These are phyloP conservation scores for Theonella swinhoei DNA, from an alignment of 37 sponge, comb jelly and placozoan species.

Conservation along the genomic window DNA sequence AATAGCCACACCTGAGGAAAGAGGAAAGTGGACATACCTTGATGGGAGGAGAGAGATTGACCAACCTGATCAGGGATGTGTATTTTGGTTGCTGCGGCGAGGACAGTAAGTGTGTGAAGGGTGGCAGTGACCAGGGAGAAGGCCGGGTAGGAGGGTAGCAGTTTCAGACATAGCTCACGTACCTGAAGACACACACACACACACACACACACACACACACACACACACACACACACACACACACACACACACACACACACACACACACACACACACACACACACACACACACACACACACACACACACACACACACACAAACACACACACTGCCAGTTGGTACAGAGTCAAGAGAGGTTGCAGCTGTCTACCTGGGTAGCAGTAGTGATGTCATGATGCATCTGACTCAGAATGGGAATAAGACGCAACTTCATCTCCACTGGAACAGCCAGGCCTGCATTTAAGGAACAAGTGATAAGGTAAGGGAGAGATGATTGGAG, in stretches of 20 bases:
- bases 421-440: constrained; percentile 79
- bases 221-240: not conserved
- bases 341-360: no score
- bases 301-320: no score
- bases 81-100: constrained; percentile 60
- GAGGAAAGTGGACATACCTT: not conserved
- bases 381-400: constrained; percentile 78
- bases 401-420: constrained; percentile 72
- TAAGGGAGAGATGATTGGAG: not conserved
- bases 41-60: not conserved
- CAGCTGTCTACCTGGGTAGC: constrained; percentile 82
- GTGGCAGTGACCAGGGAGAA: constrained; percentile 60
- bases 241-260: not conserved
- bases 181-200: constrained; percentile 78
- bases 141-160: constrained; percentile 78
- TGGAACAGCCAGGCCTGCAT: constrained; percentile 75
- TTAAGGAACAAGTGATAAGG: not conserved
- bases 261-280: not conserved
- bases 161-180: constrained; percentile 76
- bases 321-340: no score
- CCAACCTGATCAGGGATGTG: constrained; percentile 73
- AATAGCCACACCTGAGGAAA: constrained; percentile 56
- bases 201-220: not conserved
- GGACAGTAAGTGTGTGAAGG: constrained; percentile 78
- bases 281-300: not conserved